phyloP scores from a whole-genome alignment of 2,797 vertebrate genomes.

The Leptodactylus fallax region DNA sequence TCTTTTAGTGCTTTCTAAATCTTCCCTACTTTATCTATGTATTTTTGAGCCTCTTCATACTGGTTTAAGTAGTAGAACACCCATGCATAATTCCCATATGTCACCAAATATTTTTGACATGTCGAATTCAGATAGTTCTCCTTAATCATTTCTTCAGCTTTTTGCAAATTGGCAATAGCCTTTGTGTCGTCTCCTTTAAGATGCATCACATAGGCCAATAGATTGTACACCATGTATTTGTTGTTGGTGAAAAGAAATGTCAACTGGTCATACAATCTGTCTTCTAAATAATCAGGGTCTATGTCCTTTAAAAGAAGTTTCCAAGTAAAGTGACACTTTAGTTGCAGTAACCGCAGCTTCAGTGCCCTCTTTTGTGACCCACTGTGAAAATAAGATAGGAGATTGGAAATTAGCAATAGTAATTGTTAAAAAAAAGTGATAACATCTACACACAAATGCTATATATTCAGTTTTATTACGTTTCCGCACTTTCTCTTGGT shows the following conservation, averaged over 20 bases:
- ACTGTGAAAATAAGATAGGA: conserved; percentile 65
- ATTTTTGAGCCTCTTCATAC: conserved; percentile 70
- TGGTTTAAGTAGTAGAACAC: conserved; percentile 74
- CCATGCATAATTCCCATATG: conserved; percentile 83
- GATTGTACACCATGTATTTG: conserved; percentile 69
- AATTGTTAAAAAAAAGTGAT: background rate
- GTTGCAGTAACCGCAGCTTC: conserved; percentile 69
- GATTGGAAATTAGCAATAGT: background rate
- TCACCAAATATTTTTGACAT: conserved; percentile 74
- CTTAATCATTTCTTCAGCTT: conserved; percentile 72
- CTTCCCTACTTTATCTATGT: conserved; percentile 67
- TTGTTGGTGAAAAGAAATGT: conserved; percentile 59
- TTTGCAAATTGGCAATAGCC: conserved; percentile 73
- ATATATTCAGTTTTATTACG: background rate
- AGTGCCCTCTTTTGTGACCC: conserved; percentile 63
- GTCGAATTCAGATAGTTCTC: conserved; percentile 65
- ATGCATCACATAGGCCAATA: conserved; percentile 75
- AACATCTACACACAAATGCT: background rate
- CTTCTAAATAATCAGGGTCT: conserved; percentile 70
- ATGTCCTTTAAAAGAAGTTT: conserved; percentile 71
- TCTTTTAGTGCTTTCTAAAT: conserved; percentile 41
- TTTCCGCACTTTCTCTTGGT: too few species aligned
- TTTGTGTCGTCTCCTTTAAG: conserved; percentile 73
- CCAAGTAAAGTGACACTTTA: conserved; percentile 85
- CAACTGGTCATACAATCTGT: conserved; percentile 69